These are phyloP conservation scores for Ormyrus thymus DNA, from an alignment of 2,888 invertebrate species.

Conservation along the genomic window DNA sequence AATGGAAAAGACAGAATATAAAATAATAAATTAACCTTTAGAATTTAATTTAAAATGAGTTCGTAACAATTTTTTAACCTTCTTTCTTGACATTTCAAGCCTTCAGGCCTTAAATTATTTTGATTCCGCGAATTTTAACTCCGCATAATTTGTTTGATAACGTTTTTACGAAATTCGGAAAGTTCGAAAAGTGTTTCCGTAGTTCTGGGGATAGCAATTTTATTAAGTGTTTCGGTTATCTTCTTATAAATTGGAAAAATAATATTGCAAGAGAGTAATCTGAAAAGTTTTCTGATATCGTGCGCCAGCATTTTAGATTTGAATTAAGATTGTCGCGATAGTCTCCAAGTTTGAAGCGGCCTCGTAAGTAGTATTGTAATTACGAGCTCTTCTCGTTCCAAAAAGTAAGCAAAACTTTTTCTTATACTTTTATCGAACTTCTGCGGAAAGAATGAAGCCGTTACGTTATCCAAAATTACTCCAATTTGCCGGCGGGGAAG, in stretches of 20 bases:
- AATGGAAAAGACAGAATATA: too few species aligned
- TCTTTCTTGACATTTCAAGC: too few species aligned
- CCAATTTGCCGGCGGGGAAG: not conserved
- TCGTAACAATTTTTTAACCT: too few species aligned
- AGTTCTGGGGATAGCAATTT: conserved; percentile 25
- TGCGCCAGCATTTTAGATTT: conserved; percentile 43
- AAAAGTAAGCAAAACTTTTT: conserved; percentile 44
- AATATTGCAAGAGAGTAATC: conserved; percentile 40
- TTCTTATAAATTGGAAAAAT: conserved; percentile 48
- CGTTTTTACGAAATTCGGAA: not conserved
- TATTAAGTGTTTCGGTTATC: conserved; percentile 45
- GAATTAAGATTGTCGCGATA: conserved; percentile 51
- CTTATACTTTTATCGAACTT: conserved; percentile 16
- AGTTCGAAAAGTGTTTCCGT: not conserved
- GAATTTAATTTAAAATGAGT: too few species aligned
- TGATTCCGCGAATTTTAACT: too few species aligned
- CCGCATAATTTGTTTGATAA: not conserved
- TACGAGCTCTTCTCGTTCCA: conserved; percentile 35
- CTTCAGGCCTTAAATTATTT: too few species aligned
- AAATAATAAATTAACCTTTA: too few species aligned
- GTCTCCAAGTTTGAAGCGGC: conserved; percentile 38
- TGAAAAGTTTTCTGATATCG: conserved; percentile 49
- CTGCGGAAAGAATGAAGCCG: conserved; percentile 2
- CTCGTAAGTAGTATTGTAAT: conserved; percentile 49
- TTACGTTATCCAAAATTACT: not conserved